These are phyloP conservation scores for Plectrocnemia conspersa DNA, from an alignment of 1,140 invertebrate species.

Conservation along the genomic window DNA sequence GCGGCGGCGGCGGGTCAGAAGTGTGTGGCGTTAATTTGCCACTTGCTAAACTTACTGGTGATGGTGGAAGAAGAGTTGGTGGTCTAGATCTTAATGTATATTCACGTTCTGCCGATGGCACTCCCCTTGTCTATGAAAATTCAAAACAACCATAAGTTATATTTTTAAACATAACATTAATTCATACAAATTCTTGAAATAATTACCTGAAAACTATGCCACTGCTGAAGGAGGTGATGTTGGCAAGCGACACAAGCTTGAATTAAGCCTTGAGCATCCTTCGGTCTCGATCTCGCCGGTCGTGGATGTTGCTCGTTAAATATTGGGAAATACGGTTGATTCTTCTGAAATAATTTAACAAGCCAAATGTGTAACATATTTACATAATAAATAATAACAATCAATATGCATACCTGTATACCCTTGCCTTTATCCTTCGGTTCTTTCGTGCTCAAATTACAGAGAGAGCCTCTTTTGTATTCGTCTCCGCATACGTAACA, in stretches of 20 bases:
- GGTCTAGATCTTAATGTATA: constrained; percentile 74
- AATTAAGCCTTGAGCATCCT: constrained; percentile 75
- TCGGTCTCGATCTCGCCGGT: constrained; percentile 74
- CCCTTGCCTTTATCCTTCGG: constrained; percentile 47
- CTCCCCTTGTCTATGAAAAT: constrained; percentile 63
- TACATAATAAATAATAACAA: constrained; percentile 2
- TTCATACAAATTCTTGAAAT: constrained; percentile 36
- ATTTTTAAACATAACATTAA: too few species aligned
- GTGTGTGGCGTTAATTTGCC: constrained; percentile 29
- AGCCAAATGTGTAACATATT: background rate
- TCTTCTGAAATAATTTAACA: constrained; percentile 36
- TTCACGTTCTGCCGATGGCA: constrained; percentile 69
- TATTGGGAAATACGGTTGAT: constrained; percentile 77
- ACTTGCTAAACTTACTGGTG: constrained; percentile 39
- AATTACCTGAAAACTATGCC: constrained; percentile 66
- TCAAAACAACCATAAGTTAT: too few species aligned
- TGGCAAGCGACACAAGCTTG: constrained; percentile 75
- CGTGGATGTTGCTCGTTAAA: constrained; percentile 75
- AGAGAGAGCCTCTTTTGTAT: constrained; percentile 71
- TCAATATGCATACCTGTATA: constrained; percentile 9
- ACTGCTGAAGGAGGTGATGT: constrained; percentile 76
- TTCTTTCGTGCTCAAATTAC: constrained; percentile 54
- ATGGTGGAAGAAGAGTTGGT: constrained; percentile 42
- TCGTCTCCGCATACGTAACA: constrained; percentile 88
- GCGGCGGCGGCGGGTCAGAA: constrained; percentile 14